phyloP scores from a whole-genome alignment of 2,888 invertebrate genomes.

The Ochlodes sylvanus region DNA sequence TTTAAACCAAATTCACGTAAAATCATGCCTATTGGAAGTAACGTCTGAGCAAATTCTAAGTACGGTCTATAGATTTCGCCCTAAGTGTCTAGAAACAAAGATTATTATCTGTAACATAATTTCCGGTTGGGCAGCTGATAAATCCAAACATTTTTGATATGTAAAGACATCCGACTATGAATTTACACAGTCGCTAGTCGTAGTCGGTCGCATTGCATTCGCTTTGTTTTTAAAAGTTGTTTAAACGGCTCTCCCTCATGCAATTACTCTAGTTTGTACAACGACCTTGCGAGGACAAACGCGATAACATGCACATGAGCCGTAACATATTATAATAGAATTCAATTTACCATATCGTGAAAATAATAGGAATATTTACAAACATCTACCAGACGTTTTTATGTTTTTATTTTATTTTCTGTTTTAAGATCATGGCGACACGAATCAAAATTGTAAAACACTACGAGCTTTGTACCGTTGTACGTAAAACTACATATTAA shows the following conservation, averaged over 20 bases:
- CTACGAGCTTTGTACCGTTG: too few species aligned
- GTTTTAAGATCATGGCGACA: not conserved
- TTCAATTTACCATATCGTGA: not conserved
- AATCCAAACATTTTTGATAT: too few species aligned
- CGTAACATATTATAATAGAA: not conserved
- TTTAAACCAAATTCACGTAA: too few species aligned
- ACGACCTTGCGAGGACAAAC: constrained; percentile 28
- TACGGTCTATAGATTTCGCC: too few species aligned
- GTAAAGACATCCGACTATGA: too few species aligned
- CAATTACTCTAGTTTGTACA: constrained; percentile 24
- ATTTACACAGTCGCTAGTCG: too few species aligned
- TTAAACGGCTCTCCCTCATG: constrained; percentile 21
- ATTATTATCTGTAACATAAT: not conserved
- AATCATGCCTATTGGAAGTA: too few species aligned
- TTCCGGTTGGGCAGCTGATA: not conserved
- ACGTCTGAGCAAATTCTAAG: too few species aligned
- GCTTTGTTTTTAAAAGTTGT: constrained; percentile 19
- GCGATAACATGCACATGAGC: not conserved
- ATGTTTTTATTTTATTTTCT: not conserved
- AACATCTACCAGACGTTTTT: constrained; percentile 17
- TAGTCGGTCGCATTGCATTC: not conserved
- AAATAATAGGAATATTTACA: constrained; percentile 21
- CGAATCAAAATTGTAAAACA: constrained; percentile 4
- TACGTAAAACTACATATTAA: too few species aligned
- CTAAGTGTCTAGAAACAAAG: too few species aligned